Conservation (phyloP, 2,888 invertebrate genomes). For the Anoncus sp. region DNA sequence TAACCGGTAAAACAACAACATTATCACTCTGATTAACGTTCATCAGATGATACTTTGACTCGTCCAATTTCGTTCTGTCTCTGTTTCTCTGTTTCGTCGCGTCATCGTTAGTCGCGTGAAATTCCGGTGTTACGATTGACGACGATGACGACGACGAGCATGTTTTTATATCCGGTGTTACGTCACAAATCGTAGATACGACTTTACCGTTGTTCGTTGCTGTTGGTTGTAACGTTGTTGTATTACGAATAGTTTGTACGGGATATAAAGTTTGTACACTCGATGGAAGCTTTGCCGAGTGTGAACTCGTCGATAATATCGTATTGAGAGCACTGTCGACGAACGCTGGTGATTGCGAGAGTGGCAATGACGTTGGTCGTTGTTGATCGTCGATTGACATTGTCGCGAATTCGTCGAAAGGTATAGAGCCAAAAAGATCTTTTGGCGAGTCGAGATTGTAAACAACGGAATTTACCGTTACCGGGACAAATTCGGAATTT, state of each 20-base stretch:
- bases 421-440: conserved; percentile 81
- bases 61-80: conserved; percentile 83
- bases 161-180: conserved; percentile 67
- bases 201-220: conserved; percentile 74
- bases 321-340: conserved; percentile 72
- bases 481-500: conserved; percentile 76
- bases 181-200: conserved; percentile 70
- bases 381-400: conserved; percentile 72
- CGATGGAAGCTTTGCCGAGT: conserved; percentile 59
- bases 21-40: conserved; percentile 83
- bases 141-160: too few species aligned
- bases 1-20: conserved; percentile 74
- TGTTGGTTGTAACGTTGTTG: conserved; percentile 71
- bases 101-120: conserved; percentile 73
- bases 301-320: conserved; percentile 67
- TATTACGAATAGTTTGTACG: conserved; percentile 70
- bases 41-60: conserved; percentile 84
- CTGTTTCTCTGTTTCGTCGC: conserved; percentile 79
- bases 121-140: conserved; percentile 78
- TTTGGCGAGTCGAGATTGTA: conserved; percentile 67
- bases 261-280: conserved; percentile 58
- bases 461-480: conserved; percentile 77
- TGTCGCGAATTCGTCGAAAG: conserved; percentile 79
- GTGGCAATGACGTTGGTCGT: conserved; percentile 77
- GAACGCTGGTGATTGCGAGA: conserved; percentile 76